Evolutionary conservation across 2,113 vertebrate species (phyloP).

Genomic region (Pseudorasbora parva): DNA sequence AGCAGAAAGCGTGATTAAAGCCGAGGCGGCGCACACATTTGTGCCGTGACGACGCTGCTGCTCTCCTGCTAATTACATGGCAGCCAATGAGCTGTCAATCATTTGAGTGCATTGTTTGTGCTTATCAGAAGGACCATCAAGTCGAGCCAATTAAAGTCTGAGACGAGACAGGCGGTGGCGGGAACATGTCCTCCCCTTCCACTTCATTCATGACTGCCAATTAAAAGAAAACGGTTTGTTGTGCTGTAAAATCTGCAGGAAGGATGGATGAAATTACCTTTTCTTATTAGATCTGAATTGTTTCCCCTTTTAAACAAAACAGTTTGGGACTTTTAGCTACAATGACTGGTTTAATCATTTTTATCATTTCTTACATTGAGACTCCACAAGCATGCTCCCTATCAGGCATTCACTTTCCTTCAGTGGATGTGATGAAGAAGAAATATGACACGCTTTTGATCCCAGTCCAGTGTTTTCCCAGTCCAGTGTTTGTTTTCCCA

Average conservation of each 20-base stretch:
- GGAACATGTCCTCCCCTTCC: constrained; percentile 71
- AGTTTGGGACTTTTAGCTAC: no score
- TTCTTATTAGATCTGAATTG: constrained; percentile 76
- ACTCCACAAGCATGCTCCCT: neutral
- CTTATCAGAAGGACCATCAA: constrained; percentile 80
- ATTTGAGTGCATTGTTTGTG: constrained; percentile 76
- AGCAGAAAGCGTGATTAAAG: constrained; percentile 42
- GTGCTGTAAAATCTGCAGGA: constrained; percentile 78
- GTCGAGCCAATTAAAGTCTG: constrained; percentile 79
- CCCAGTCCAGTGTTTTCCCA: no score
- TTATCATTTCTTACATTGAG: neutral
- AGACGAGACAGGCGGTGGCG: constrained; percentile 70
- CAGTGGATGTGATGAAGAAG: neutral
- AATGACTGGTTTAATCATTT: neutral
- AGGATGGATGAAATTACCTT: constrained; percentile 75
- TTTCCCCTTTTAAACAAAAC: no score
- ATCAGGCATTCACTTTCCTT: neutral
- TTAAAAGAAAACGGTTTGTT: constrained; percentile 78
- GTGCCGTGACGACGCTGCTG: constrained; percentile 68
- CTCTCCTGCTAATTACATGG: constrained; percentile 72
- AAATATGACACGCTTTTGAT: neutral
- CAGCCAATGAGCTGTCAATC: constrained; percentile 81
- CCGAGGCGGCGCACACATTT: constrained; percentile 52
- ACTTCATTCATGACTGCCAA: constrained; percentile 83
- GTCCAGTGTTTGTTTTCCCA: no score